Conservation (phyloP, 2,888 invertebrate genomes). For the Orthosia incerta region DNA sequence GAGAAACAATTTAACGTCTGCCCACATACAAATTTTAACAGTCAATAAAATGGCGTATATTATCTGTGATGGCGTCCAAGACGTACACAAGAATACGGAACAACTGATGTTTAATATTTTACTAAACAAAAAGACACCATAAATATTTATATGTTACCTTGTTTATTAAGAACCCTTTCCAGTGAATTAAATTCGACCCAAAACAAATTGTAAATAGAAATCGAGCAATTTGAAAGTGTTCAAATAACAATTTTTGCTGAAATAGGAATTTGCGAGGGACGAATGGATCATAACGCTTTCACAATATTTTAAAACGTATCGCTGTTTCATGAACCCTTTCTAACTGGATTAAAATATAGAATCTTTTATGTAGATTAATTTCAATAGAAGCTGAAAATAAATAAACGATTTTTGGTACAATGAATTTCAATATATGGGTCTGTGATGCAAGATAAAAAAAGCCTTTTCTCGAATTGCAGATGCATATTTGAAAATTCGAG, state of each 20-base stretch:
- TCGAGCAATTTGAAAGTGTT: conserved; percentile 15
- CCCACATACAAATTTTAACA: conserved; percentile 45
- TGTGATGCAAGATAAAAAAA: too few relatives aligned
- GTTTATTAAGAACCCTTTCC: conserved; percentile 1
- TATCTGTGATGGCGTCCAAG: too few relatives aligned
- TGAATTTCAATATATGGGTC: conserved; percentile 2
- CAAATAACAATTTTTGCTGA: conserved; percentile 11
- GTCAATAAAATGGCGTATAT: conserved; percentile 47
- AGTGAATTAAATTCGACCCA: background rate
- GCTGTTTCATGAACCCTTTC: conserved; percentile 15
- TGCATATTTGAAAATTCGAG: background rate
- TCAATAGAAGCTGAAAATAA: conserved; percentile 9
- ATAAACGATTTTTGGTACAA: background rate
- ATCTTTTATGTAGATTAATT: conserved; percentile 4
- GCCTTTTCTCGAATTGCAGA: background rate
- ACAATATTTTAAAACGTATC: conserved; percentile 1
- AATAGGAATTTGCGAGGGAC: conserved; percentile 16
- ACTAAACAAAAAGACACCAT: conserved; percentile 13
- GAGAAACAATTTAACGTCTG: conserved; percentile 1
- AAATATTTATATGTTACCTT: conserved; percentile 27
- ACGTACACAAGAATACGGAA: conserved; percentile 28
- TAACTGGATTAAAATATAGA: conserved; percentile 24
- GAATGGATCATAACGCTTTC: conserved; percentile 12
- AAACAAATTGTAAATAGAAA: conserved; percentile 18
- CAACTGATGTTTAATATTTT: background rate